A percentile compares a stretch with the other conserved stretches of the same genome.
phyloP scores from a whole-genome alignment of 2,797 vertebrate species.

The Chanos chanos region DNA sequence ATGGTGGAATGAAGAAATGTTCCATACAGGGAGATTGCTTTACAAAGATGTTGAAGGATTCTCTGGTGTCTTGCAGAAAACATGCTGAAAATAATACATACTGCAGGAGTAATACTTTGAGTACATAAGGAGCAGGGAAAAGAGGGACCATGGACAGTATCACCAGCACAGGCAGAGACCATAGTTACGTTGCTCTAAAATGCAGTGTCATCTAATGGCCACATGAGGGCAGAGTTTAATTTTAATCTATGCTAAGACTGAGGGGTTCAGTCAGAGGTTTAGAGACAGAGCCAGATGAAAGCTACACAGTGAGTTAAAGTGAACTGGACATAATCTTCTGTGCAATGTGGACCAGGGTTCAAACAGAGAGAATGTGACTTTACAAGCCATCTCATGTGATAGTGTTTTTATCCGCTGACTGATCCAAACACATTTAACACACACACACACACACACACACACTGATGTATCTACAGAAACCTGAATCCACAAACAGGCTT shows the following conservation, averaged over 20 bases:
- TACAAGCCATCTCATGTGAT: slow-evolving; percentile 68
- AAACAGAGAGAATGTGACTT: slow-evolving; percentile 57
- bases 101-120: too few relatives aligned
- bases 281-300: neutral
- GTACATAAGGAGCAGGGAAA: too few relatives aligned
- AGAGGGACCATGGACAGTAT: too few relatives aligned
- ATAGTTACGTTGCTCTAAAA: neutral
- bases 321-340: slow-evolving; percentile 61
- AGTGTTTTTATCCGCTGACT: slow-evolving; percentile 32
- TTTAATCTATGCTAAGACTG: neutral
- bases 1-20: too few relatives aligned
- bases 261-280: neutral
- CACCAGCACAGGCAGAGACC: neutral
- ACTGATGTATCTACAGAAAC: too few relatives aligned
- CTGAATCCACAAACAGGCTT: too few relatives aligned
- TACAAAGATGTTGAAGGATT: too few relatives aligned
- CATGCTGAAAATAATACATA: too few relatives aligned
- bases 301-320: neutral
- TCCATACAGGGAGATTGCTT: too few relatives aligned
- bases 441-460: neutral
- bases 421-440: neutral
- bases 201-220: slow-evolving; percentile 15
- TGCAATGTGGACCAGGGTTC: slow-evolving; percentile 51
- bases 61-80: too few relatives aligned
- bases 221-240: slow-evolving; percentile 33